Evolutionary conservation across 2,113 vertebrate genomes (phyloP), one percentile per base, ranked within the genome.

Genomic region (Chionodraco myersi): DNA sequence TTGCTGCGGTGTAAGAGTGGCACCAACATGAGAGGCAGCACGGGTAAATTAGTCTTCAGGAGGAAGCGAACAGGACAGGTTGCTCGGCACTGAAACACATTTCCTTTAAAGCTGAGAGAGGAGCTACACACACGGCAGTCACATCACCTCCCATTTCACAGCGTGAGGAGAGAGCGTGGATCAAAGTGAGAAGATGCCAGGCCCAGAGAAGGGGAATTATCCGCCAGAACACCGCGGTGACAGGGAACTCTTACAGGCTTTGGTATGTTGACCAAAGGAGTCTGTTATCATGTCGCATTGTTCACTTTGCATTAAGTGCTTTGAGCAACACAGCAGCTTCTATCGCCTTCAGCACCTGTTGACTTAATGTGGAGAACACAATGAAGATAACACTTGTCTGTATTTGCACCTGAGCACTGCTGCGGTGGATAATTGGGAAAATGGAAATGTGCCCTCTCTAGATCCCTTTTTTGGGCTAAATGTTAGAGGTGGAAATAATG

Each of bases 31-130:
- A 90, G 89, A 93, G 72, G 89, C 82, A 87, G 34, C 44, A 34
- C 18, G 61, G 73, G 78, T 86, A 91, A 92, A 94, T 93, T 91
- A 90, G 86, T 76, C 88, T 91, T 90, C 90, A 91, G 82, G 76
- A 84, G 80, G 76, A 88, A 92, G 85, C n/a, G 86, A 92, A 84
- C 67, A 67, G 89, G 92, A 92, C 90, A 92, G 86, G 86, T 85
- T 72, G 68, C 76, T 81, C 49, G 45, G 62, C 44, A 49, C 89
- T 62, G 69, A 83, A 77, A 70, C 65, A 2, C 49, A 18, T 79
- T 77, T 53, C 90, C 36, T 92, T 92, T 88, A 90, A 86, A 91
- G 88, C 66, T 14, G 60, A 70, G 83, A 91, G 81, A 79, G 21
- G 75, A 69, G 78, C 76, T 79, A 77, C 83, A 89, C 64, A 78